phyloP scores from a whole-genome alignment of 2,797 vertebrate species.

The Sebastes taczanowskii region DNA sequence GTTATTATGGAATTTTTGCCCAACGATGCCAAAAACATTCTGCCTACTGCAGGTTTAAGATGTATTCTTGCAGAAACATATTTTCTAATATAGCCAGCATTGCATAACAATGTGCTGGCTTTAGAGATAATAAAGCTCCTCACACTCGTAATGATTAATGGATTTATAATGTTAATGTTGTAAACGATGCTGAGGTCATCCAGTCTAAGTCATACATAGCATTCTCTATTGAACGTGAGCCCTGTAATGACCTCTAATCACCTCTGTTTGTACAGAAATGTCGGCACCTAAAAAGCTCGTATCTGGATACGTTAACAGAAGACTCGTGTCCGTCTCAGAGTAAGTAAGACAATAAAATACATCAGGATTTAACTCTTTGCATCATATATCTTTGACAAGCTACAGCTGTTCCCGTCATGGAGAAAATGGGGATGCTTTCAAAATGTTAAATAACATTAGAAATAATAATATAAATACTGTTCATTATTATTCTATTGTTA shows the following conservation, averaged over 20 bases:
- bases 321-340: background rate
- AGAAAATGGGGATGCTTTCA: background rate
- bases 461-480: background rate
- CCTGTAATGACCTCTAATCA: background rate
- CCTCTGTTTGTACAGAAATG: slow-evolving; percentile 9
- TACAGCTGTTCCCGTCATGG: background rate
- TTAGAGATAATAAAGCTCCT: background rate
- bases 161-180: background rate
- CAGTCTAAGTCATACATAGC: background rate
- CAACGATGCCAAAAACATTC: too few relatives aligned
- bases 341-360: slow-evolving; percentile 27
- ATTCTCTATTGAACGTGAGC: background rate
- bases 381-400: too few relatives aligned
- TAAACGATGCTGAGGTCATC: background rate
- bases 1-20: too few relatives aligned
- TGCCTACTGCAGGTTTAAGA: too few relatives aligned
- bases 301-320: background rate
- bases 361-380: background rate
- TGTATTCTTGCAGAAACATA: background rate
- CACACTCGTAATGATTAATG: background rate
- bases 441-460: background rate
- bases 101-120: background rate
- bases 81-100: background rate
- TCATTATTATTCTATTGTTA: background rate
- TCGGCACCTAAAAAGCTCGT: background rate